These are phyloP conservation scores for Amiota communis DNA, from an alignment of 2,888 invertebrate genomes.

Conservation along the genomic window DNA sequence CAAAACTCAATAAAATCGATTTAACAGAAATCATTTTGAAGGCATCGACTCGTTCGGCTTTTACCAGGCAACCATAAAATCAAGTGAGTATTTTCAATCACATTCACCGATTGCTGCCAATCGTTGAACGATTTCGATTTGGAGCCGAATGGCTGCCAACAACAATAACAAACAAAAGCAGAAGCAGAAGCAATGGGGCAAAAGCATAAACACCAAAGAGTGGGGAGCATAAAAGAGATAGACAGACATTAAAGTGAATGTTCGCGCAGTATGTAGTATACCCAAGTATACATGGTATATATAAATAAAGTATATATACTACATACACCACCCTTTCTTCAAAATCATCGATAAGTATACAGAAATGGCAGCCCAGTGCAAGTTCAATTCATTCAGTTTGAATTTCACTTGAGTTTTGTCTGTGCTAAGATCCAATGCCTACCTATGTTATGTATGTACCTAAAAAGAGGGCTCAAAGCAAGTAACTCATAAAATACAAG, in stretches of 20 bases:
- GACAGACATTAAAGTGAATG: background rate
- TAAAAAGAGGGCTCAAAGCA: too few species aligned
- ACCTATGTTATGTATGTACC: too few species aligned
- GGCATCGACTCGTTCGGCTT: constrained; percentile 69
- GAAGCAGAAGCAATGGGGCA: background rate
- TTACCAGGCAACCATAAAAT: constrained; percentile 63
- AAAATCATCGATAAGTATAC: constrained; percentile 27
- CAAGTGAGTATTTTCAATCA: constrained; percentile 49
- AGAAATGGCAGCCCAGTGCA: too few species aligned
- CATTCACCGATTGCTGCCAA: constrained; percentile 48
- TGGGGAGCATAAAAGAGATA: too few species aligned
- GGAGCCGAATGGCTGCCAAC: constrained; percentile 43
- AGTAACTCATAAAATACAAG: too few species aligned
- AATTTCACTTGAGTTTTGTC: too few species aligned
- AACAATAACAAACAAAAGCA: constrained; percentile 14
- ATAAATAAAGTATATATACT: background rate
- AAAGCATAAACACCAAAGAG: background rate
- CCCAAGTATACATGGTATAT: background rate
- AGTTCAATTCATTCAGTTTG: too few species aligned
- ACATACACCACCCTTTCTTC: constrained; percentile 2
- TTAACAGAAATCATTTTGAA: constrained; percentile 58
- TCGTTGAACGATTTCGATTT: constrained; percentile 53
- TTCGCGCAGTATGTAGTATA: constrained; percentile 1
- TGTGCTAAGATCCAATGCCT: too few species aligned
- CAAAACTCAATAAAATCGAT: constrained; percentile 63